A percentile compares a stretch with the other conserved stretches of the same genome.
Conservation (phyloP, 2,797 vertebrate genomes). For the Mormyrus proboscirostris region DNA sequence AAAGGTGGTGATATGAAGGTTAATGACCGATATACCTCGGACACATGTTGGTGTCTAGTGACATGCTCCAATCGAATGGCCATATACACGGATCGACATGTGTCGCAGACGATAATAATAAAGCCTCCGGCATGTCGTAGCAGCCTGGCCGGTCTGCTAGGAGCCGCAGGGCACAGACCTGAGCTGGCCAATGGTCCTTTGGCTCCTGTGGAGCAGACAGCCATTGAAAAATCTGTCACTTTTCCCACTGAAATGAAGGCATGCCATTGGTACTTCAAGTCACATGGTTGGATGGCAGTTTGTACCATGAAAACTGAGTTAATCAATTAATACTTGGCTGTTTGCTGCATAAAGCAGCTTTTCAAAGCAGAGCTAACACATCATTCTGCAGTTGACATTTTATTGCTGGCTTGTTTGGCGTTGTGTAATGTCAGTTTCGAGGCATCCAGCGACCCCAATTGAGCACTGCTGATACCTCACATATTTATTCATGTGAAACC, state of each 20-base stretch:
- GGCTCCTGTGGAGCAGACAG: neutral
- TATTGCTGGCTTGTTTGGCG: neutral
- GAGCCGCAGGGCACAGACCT: neutral
- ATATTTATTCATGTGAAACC: neutral
- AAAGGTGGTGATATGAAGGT: neutral
- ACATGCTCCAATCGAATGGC: neutral
- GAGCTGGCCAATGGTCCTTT: neutral
- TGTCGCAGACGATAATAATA: neutral
- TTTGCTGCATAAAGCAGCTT: neutral
- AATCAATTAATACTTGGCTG: neutral
- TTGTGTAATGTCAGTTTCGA: neutral
- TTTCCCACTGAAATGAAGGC: neutral
- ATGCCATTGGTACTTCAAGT: neutral
- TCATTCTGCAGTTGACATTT: neutral
- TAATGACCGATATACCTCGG: neutral
- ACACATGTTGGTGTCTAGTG: neutral
- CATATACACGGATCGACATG: neutral
- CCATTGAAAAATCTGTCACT: constrained; percentile 7
- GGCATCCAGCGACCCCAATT: neutral
- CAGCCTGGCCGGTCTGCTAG: neutral
- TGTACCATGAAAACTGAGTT: neutral
- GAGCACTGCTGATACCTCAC: neutral
- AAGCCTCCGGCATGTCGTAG: neutral
- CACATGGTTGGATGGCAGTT: neutral
- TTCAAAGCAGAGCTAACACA: neutral